phyloP scores from a whole-genome alignment of 1,140 invertebrate genomes.

The Atta texana region DNA sequence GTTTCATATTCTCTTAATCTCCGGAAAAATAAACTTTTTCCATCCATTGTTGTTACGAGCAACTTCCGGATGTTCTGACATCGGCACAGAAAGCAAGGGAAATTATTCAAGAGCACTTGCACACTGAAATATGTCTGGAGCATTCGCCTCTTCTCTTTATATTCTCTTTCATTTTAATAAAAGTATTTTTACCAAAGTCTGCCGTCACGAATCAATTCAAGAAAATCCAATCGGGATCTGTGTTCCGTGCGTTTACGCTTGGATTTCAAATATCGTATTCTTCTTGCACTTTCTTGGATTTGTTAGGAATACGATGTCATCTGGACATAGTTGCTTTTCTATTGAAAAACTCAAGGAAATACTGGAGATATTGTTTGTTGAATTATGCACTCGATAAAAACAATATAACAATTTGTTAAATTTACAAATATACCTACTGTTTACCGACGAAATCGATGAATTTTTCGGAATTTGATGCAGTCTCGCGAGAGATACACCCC shows the following conservation, averaged over 20 bases:
- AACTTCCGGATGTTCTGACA: constrained; percentile 29
- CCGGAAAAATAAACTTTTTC: constrained; percentile 20
- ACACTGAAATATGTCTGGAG: neutral
- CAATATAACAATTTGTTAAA: neutral
- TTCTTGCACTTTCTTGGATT: constrained; percentile 24
- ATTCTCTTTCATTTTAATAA: constrained; percentile 48
- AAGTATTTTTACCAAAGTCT: constrained; percentile 38
- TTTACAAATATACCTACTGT: constrained; percentile 1
- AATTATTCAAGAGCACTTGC: constrained; percentile 26
- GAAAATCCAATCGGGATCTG: constrained; percentile 48
- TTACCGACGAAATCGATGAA: neutral
- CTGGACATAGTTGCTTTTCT: constrained; percentile 17
- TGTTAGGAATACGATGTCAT: constrained; percentile 2
- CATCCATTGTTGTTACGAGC: constrained; percentile 3
- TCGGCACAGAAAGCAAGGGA: neutral
- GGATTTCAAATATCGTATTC: constrained; percentile 48
- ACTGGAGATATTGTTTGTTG: neutral
- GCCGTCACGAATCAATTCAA: constrained; percentile 48
- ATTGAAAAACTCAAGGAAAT: constrained; percentile 26
- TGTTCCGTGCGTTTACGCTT: constrained; percentile 25
- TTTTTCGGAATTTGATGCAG: constrained; percentile 15
- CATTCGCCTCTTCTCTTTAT: constrained; percentile 15
- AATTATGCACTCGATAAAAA: neutral
- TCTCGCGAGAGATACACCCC: neutral
- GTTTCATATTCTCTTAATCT: neutral